phyloP scores from a whole-genome alignment of 2,888 invertebrate species.

The Drosophila helvetica region DNA sequence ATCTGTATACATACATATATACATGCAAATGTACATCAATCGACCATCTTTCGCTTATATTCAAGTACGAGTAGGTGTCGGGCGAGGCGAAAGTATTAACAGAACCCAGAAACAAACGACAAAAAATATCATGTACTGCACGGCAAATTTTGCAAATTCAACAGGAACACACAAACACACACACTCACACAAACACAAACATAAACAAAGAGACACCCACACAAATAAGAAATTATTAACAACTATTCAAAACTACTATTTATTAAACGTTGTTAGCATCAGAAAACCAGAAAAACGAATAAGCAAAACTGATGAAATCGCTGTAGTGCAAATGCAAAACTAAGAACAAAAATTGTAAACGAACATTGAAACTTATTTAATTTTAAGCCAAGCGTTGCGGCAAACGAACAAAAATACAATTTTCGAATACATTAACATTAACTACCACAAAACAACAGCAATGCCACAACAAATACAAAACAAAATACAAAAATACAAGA shows the following conservation, averaged over 20 bases:
- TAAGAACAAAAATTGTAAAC: slow-evolving; percentile 63
- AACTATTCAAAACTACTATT: slow-evolving; percentile 70
- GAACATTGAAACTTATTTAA: slow-evolving; percentile 70
- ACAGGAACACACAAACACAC: slow-evolving; percentile 33
- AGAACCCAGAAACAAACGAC: slow-evolving; percentile 47
- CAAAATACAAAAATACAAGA: slow-evolving; percentile 53
- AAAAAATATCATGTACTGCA: slow-evolving; percentile 56
- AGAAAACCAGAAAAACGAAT: slow-evolving; percentile 41
- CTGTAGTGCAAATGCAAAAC: slow-evolving; percentile 71
- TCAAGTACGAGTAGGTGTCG: slow-evolving; percentile 40
- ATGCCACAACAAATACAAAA: slow-evolving; percentile 65
- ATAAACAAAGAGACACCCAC: slow-evolving; percentile 48
- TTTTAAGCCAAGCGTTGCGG: slow-evolving; percentile 70
- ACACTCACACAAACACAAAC: slow-evolving; percentile 45
- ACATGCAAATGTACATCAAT: slow-evolving; percentile 51
- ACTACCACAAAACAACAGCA: slow-evolving; percentile 48
- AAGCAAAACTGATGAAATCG: slow-evolving; percentile 55
- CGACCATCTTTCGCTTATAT: slow-evolving; percentile 34
- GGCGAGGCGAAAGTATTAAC: slow-evolving; percentile 63
- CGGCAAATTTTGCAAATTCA: slow-evolving; percentile 60
- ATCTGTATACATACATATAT: slow-evolving; percentile 44
- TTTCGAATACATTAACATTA: slow-evolving; percentile 60
- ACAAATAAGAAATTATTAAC: slow-evolving; percentile 67
- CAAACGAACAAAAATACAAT: slow-evolving; percentile 48
- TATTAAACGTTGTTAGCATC: slow-evolving; percentile 81